Base-by-base conservation (phyloP, 2,797 vertebrate genomes). In the Crocidura indochinensis region DNA sequence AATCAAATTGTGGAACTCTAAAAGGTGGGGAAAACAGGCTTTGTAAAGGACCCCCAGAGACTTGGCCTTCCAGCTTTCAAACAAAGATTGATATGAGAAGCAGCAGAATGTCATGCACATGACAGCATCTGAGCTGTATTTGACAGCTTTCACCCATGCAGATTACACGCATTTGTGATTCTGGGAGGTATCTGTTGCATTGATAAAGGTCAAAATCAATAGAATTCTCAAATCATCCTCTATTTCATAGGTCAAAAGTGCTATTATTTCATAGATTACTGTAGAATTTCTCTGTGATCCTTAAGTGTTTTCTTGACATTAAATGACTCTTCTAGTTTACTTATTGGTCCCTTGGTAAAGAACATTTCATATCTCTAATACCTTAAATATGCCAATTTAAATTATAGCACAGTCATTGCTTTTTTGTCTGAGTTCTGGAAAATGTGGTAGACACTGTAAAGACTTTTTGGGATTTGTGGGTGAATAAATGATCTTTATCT, bases 191-290 rank as follows among this genome's bases (percentile, higher is more conserved):
- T 91, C 64, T 89, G 22, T 88, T 87, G 89, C 24, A 60, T 20
- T 83, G 79, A 27, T 85, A 93, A 94, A 95, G 72, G 93, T 95
- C 79, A 96, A 77, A 95, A 91, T 94, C 94, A 95, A 93, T 87
- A 93, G 68, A 93, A 76, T 93, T 95, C 27, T 93, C 92, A 91
- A 94, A 86, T 76, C 75, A 60, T 73, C 72, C 10, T 51, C 14
- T 75, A 77, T 91, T 94, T 93, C 60, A 29, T 75, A 84, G 75
- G 72, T 92, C 53, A 80, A 29, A 31, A 83, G 19, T 80, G 46
- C 56, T 94, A 14, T 89, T 89, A 94, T 89, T 88, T 81, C 51
- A 47, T 89, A 94, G 75, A 83, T 94, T 72, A 87, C 72, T 64
- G 79, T 78, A 88, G 64, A 87, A 47, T 89, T 88, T 94, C 62